These are phyloP conservation scores for Pelecanus crispus DNA, from an alignment of 2,113 vertebrate genomes.

Conservation along the genomic window DNA sequence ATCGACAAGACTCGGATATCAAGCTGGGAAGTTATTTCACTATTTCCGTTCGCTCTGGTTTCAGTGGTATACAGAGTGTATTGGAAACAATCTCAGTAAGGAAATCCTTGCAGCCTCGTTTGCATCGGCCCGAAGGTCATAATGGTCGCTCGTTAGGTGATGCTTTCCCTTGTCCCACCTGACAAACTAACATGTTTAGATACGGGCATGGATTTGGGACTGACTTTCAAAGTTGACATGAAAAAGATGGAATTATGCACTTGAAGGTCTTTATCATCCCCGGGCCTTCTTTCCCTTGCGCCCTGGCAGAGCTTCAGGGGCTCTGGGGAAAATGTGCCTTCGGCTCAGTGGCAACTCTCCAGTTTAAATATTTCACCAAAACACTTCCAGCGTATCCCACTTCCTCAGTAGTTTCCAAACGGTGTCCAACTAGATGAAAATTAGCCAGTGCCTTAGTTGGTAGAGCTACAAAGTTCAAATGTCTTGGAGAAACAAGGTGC, in stretches of 20 bases:
- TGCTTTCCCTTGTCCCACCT: background rate
- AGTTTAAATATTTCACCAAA: constrained; percentile 21
- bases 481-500: constrained; percentile 18
- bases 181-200: background rate
- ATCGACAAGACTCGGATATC: background rate
- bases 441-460: constrained; percentile 7
- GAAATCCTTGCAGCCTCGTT: background rate
- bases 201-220: background rate
- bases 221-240: background rate
- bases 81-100: background rate
- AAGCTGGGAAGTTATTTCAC: background rate
- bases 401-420: background rate
- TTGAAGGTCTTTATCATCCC: background rate
- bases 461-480: constrained; percentile 19
- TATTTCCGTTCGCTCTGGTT: accelerated
- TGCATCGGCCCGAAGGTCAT: background rate
- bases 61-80: background rate
- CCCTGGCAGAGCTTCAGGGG: background rate
- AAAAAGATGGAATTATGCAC: background rate
- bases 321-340: background rate
- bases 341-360: background rate
- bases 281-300: accelerated
- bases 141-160: background rate
- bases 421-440: constrained; percentile 30
- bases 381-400: background rate